Base-by-base conservation (phyloP, 1,140 invertebrate species). In the Drosophila subobscura region DNA sequence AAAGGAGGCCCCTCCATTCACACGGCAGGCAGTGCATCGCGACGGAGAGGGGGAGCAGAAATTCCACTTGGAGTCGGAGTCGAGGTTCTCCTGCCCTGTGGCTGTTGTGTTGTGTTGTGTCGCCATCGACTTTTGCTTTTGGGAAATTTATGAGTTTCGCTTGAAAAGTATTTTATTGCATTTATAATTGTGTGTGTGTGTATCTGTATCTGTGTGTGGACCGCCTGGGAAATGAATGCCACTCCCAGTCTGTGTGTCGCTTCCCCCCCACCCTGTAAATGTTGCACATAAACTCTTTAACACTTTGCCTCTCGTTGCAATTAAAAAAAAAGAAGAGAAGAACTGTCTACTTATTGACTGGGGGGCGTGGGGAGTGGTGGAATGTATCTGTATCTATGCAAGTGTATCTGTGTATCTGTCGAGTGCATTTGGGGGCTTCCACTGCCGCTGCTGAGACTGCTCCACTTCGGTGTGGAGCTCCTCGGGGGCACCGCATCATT, bases 201-300 rank as follows among this genome's bases (percentile, higher is more conserved):
- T 68, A 29, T 29, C 27, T 33, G 37, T 45, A 58, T 33, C 49
- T 52, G 63, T 51, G 64, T 63, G 72, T 45, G 66, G 70, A 66
- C 47, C 64, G 61, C 77, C 72, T 85, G 81, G 81, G 81, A 85
- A 85, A 86, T 86, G 83, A 73, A 64, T 72, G 65, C 47, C 29
- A 57, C 61, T 51, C 71, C 57, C 61, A 55, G 8, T 44, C 23
- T 14, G 51, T n/a, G 50, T 33, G 16, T 52, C 29, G 40, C 41
- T 44, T 44, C 12, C 42, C 55, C 53, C 50, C 44, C 25, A 29
- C 14, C 46, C 63, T 61, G 72, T 86, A 88, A 90, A 90, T 90
- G 88, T 79, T 84, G 88, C 86, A 90, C 88, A 90, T 90, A 90
- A 90, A 90, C 86, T 90, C 81, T 90, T 90, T 90, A 90, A 90